Evolutionary conservation across 1,140 invertebrate genomes (phyloP).

Genomic region (Xylocopa sonorina): DNA sequence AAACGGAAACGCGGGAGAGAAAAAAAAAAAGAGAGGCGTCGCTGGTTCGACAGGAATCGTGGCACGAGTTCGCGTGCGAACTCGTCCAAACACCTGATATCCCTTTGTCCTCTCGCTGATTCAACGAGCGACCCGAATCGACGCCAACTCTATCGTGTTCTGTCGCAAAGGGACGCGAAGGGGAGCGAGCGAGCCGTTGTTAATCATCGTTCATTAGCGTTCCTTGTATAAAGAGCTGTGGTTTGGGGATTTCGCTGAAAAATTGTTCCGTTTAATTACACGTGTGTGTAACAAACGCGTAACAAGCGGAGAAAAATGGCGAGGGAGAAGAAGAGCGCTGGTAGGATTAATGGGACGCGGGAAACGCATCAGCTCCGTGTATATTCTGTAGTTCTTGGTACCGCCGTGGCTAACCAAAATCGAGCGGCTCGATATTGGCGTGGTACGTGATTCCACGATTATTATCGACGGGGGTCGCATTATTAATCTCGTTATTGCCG

Average conservation of each 20-base stretch:
- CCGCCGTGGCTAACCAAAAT: conserved; percentile 40
- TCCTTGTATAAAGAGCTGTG: background rate
- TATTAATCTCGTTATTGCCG: conserved; percentile 62
- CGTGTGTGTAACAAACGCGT: too few relatives aligned
- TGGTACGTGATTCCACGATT: conserved; percentile 60
- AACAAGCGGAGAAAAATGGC: background rate
- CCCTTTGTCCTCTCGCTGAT: background rate
- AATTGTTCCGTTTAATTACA: too few relatives aligned
- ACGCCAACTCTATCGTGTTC: too few relatives aligned
- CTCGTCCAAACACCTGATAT: background rate
- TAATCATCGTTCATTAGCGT: conserved; percentile 31
- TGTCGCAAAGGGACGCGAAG: too few relatives aligned
- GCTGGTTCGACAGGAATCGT: conserved; percentile 31
- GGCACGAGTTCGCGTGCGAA: conserved; percentile 30
- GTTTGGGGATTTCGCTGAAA: too few relatives aligned
- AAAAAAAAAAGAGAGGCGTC: conserved; percentile 48
- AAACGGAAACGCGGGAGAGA: conserved; percentile 40
- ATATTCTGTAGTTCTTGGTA: conserved; percentile 15
- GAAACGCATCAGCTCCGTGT: background rate
- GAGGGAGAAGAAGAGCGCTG: too few relatives aligned
- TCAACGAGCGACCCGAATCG: background rate
- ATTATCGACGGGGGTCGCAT: conserved; percentile 61
- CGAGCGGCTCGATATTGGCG: conserved; percentile 42
- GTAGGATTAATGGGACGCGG: background rate
- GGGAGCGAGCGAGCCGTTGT: background rate